Conservation (phyloP, 2,113 vertebrate genomes). For the Probosciger aterrimus region DNA sequence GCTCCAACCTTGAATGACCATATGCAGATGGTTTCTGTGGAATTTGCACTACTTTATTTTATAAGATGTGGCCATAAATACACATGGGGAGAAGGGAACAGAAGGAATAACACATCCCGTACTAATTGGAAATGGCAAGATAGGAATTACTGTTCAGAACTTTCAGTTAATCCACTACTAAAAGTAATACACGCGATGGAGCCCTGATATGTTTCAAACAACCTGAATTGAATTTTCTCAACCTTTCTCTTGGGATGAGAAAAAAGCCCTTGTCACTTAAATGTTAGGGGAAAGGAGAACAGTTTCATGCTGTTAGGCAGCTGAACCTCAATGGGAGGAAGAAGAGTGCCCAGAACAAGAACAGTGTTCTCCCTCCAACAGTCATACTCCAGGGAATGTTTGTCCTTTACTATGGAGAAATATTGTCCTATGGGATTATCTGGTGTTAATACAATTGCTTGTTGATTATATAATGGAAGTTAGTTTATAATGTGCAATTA, state of each 20-base stretch:
- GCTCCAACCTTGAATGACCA: not conserved
- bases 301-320: not conserved
- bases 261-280: fast-evolving
- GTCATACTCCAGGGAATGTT: not conserved
- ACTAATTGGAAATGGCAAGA: not conserved
- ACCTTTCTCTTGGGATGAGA: not conserved
- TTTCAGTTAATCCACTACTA: not conserved
- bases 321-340: not conserved
- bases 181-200: not conserved
- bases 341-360: not conserved
- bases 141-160: not conserved
- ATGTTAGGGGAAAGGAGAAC: not conserved
- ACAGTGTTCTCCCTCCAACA: not conserved
- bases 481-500: not conserved
- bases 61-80: not conserved
- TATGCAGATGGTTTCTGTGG: not conserved
- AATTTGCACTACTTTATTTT: not conserved
- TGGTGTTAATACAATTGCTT: not conserved
- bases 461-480: not conserved
- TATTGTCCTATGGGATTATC: not conserved
- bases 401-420: not conserved
- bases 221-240: not conserved
- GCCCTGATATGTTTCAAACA: not conserved
- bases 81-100: not conserved
- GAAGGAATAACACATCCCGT: not conserved